Percentiles rank a stretch among this genome's conserved stretches.
phyloP scores from a whole-genome alignment of 2,888 invertebrate species.

The Drosophila yooni region DNA sequence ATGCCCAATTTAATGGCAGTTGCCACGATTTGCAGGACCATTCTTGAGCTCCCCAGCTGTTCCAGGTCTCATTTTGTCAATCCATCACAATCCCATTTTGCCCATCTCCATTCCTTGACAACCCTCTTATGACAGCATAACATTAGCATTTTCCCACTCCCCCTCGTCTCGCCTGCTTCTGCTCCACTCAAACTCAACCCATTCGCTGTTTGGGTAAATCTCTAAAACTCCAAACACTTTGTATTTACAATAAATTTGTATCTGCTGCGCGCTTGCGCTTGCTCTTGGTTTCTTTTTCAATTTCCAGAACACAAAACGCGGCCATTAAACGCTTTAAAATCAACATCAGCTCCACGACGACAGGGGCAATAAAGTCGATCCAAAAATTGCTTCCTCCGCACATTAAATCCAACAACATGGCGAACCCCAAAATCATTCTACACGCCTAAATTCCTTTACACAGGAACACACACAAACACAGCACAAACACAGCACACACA shows the following conservation, averaged over 20 bases:
- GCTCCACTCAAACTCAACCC: conserved; percentile 9
- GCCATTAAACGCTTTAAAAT: conserved; percentile 78
- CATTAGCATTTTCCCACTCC: conserved; percentile 2
- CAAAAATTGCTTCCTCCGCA: conserved; percentile 75
- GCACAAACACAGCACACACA: conserved; percentile 14
- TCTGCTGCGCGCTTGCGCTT: conserved; percentile 18
- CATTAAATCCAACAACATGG: conserved; percentile 68
- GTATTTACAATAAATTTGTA: conserved; percentile 60
- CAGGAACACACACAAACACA: conserved; percentile 23
- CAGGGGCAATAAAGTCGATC: conserved; percentile 78
- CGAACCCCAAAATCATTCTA: conserved; percentile 56
- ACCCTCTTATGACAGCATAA: conserved; percentile 38
- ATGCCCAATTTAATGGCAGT: conserved; percentile 8
- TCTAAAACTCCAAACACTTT: conserved; percentile 72
- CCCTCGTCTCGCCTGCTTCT: background rate
- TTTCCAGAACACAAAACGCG: conserved; percentile 59
- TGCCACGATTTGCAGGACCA: conserved; percentile 4
- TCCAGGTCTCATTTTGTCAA: conserved; percentile 43
- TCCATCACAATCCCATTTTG: conserved; percentile 51
- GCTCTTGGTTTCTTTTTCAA: conserved; percentile 61
- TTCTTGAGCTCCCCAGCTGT: conserved; percentile 25
- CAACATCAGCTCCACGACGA: conserved; percentile 69
- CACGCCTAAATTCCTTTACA: conserved; percentile 61
- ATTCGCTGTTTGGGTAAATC: conserved; percentile 56
- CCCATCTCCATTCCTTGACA: conserved; percentile 8